Evolutionary conservation across 2,113 vertebrate genomes (phyloP), one percentile per base, ranked within the genome.

Genomic region (Hydropotes inermis): DNA sequence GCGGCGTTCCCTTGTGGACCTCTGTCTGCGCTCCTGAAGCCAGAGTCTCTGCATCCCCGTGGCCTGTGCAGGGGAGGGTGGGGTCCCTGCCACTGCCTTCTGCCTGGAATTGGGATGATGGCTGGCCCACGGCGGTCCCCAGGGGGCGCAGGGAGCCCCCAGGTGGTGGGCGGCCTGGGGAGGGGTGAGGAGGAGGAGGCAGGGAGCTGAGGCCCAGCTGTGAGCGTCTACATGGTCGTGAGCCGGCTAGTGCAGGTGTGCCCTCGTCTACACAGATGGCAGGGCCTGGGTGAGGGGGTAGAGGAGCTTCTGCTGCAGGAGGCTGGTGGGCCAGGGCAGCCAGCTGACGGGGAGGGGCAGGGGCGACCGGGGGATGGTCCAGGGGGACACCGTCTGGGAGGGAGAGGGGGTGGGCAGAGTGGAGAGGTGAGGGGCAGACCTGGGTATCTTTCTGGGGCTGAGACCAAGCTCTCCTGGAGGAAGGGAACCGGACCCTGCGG

Each of bases 101-200:
- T 0, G n/a, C 36, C n/a, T 28, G 12, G 28, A 6, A 13, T 0
- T 15, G 14, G 4, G 17, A 4, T 7, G 45, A 11, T 0, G 1
- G 55, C 30, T 21, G n/a, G 2, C 15, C 83, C 7, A 21, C 0
- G 3, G 2, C 1, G 7, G 16, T 64, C 97, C 96, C 94, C 3
- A 92, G 97, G 76, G 78, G 96, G 83, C 15, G 50, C 90, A 14
- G 50, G 4, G 67, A 96, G 67, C 78, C 33, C 6, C 4, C 43
- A 5, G 79, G 14, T 0, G 6, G 45, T 30, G 19, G 28, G 19
- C 2, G 57, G 36, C 16, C 12, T 19, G 47, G 52, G 30, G 55
- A 47, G 10, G 7, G 4, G 45, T 19, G 7, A 60, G 70, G 55
- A 60, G 45, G 55, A 27, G 13, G 43, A 45, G 8, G 33, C 14